A percentile compares a stretch with the other conserved stretches of the same genome.
Evolutionary conservation across 2,113 vertebrate genomes (phyloP).

Genomic region (Platichthys flesus): DNA sequence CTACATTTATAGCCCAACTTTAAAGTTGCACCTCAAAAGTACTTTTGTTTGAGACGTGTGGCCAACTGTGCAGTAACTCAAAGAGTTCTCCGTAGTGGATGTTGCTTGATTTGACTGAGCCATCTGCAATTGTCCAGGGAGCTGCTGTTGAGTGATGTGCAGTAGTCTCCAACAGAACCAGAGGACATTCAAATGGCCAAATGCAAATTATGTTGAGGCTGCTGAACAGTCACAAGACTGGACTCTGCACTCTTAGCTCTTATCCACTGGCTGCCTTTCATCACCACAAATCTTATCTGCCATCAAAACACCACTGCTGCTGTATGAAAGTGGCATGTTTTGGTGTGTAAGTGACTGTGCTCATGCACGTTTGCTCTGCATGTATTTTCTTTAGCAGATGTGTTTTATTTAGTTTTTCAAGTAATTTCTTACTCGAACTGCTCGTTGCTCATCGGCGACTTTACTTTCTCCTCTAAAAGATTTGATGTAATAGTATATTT

Average conservation of each 20-base stretch:
- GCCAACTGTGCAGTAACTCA: slow-evolving; percentile 10
- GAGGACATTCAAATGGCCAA: slow-evolving; percentile 70
- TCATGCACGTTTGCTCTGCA: slow-evolving; percentile 4
- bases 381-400: not conserved
- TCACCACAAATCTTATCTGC: slow-evolving; percentile 61
- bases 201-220: slow-evolving; percentile 71
- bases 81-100: slow-evolving; percentile 25
- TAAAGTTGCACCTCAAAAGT: slow-evolving; percentile 31
- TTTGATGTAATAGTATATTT: slow-evolving; percentile 16
- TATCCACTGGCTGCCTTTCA: slow-evolving; percentile 53
- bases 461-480: not conserved
- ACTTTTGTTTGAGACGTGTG: slow-evolving; percentile 10
- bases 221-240: slow-evolving; percentile 71
- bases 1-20: slow-evolving; percentile 47
- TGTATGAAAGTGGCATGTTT: slow-evolving; percentile 40
- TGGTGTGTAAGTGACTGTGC: slow-evolving; percentile 14
- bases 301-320: slow-evolving; percentile 45
- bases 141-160: slow-evolving; percentile 66
- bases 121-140: slow-evolving; percentile 58
- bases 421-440: not conserved
- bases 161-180: slow-evolving; percentile 60
- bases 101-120: slow-evolving; percentile 37
- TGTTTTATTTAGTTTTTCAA: not conserved
- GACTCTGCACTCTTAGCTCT: slow-evolving; percentile 65
- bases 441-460: slow-evolving; percentile 6